Percentiles rank a stretch among this genome's conserved stretches.
phyloP scores from a whole-genome alignment of 2,113 vertebrate genomes.

The Notechis scutatus region DNA sequence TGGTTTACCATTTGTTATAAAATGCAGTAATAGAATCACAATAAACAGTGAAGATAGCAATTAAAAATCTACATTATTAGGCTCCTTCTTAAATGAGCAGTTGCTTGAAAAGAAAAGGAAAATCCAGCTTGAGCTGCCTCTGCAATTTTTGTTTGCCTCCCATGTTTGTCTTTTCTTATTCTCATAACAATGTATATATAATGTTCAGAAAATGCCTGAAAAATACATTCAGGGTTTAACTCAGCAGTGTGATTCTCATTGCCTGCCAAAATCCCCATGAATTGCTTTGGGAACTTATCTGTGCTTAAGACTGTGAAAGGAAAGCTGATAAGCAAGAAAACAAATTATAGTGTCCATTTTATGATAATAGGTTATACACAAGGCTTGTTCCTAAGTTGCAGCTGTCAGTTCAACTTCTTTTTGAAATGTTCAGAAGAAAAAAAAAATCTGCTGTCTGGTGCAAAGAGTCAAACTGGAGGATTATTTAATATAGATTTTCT shows the following conservation, averaged over 20 bases:
- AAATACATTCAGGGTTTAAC: background rate
- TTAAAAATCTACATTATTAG: background rate
- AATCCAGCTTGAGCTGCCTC: background rate
- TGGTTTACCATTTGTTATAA: background rate
- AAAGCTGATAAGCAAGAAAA: background rate
- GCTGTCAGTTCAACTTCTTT: background rate
- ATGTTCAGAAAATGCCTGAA: slow-evolving; percentile 11
- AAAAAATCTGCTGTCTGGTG: background rate
- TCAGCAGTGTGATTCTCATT: background rate
- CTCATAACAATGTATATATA: background rate
- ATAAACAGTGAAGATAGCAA: background rate
- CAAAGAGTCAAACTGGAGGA: slow-evolving; percentile 18
- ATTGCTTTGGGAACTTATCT: slow-evolving; percentile 24
- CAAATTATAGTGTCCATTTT: background rate
- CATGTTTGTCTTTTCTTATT: background rate
- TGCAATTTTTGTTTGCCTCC: background rate
- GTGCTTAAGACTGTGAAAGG: background rate
- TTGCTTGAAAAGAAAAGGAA: background rate
- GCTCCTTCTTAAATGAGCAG: background rate
- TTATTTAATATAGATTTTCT: background rate
- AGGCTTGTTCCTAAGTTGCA: background rate
- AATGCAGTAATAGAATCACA: background rate
- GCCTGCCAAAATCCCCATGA: background rate
- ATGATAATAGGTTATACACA: background rate
- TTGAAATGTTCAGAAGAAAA: background rate